Conservation (phyloP, 2,797 vertebrate genomes). For the Hippocampus kuda region DNA sequence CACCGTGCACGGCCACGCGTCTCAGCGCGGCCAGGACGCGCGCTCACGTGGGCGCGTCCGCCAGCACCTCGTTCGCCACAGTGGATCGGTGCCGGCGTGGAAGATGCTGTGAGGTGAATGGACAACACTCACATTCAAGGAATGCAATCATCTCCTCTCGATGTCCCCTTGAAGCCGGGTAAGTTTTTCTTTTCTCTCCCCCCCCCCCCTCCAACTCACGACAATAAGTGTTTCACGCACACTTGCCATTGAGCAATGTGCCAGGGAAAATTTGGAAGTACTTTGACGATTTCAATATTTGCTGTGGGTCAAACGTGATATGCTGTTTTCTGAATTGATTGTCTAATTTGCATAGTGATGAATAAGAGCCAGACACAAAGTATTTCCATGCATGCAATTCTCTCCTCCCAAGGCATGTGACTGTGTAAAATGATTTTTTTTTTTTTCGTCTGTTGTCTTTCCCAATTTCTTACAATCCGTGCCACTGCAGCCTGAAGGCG, state of each 20-base stretch:
- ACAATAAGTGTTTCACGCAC: conserved; percentile 1
- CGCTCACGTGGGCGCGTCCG: conserved; percentile 43
- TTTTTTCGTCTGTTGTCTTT: not conserved
- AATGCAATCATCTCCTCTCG: conserved; percentile 33
- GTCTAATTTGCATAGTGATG: conserved; percentile 3
- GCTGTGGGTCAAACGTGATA: not conserved
- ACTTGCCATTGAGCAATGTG: not conserved
- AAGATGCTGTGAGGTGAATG: conserved; percentile 44
- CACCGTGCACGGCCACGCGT: conserved; percentile 32
- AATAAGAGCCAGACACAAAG: conserved; percentile 20
- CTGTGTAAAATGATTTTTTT: not conserved
- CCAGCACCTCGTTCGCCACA: conserved; percentile 21
- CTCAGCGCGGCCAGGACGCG: conserved; percentile 40
- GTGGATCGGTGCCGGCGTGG: conserved; percentile 48
- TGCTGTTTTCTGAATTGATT: conserved; percentile 7
- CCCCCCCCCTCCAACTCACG: conserved; percentile 2
- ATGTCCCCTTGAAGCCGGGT: conserved; percentile 33
- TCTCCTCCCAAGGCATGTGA: not conserved
- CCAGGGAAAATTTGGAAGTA: not conserved
- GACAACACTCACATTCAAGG: conserved; percentile 20
- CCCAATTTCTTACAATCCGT: not conserved
- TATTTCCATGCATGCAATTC: conserved; percentile 20
- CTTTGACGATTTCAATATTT: not conserved
- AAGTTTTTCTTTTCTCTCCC: conserved; percentile 30
- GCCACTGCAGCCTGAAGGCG: conserved; percentile 2